These are phyloP conservation scores for Aphelocoma coerulescens DNA, from an alignment of 2,113 vertebrate species.

Conservation along the genomic window DNA sequence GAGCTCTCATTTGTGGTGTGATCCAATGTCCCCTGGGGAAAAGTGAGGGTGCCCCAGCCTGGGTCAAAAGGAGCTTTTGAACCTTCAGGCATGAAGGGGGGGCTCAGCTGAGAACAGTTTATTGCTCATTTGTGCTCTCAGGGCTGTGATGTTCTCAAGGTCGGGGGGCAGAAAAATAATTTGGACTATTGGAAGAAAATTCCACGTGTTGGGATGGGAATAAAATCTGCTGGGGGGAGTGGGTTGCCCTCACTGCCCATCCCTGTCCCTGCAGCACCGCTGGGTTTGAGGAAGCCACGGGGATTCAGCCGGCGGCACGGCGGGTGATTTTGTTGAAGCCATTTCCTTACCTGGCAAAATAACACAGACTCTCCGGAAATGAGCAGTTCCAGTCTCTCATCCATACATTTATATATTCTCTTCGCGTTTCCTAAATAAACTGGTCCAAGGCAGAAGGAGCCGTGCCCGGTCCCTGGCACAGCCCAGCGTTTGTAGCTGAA, in stretches of 20 bases:
- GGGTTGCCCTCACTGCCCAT: background rate
- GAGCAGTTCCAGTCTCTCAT: background rate
- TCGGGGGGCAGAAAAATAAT: background rate
- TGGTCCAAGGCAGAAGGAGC: background rate
- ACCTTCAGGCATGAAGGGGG: background rate
- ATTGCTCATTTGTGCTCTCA: background rate
- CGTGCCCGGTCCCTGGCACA: background rate
- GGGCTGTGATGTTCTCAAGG: background rate
- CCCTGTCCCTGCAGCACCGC: background rate
- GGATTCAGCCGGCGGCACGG: fast-evolving
- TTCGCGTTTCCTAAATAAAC: background rate
- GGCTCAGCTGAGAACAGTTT: background rate
- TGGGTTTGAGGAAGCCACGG: fast-evolving
- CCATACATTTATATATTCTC: background rate
- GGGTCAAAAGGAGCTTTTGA: background rate
- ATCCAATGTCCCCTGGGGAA: background rate
- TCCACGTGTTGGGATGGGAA: fast-evolving
- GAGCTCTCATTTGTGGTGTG: background rate
- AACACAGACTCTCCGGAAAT: background rate
- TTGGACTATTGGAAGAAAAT: background rate
- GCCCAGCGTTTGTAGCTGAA: background rate
- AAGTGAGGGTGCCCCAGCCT: background rate
- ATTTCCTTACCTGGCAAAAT: background rate
- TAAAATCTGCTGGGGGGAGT: background rate
- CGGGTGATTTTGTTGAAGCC: background rate